A percentile compares a stretch with the other conserved stretches of the same genome.
These are phyloP conservation scores for Morone chrysops DNA, from an alignment of 2,113 vertebrate species.

Conservation along the genomic window DNA sequence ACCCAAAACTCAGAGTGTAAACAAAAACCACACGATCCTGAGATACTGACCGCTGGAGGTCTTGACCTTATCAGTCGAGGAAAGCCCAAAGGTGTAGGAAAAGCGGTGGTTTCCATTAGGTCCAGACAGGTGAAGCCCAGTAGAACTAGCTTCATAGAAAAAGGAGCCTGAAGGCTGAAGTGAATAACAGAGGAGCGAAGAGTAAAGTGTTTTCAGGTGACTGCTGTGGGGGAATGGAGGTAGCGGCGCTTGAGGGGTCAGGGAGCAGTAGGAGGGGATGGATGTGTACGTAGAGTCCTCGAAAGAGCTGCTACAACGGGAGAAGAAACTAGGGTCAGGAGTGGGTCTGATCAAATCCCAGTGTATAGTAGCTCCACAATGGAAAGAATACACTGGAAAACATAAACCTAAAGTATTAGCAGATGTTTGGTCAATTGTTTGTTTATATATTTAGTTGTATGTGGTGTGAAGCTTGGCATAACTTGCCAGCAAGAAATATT, in stretches of 20 bases:
- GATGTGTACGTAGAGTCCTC: conserved; percentile 33
- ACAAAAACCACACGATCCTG: conserved; percentile 65
- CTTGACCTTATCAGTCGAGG: conserved; percentile 63
- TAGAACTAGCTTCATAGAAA: conserved; percentile 29
- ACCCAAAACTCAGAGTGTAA: conserved; percentile 53
- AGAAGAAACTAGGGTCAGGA: conserved; percentile 19
- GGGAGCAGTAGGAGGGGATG: conserved; percentile 47
- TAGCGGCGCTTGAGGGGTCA: conserved; percentile 28
- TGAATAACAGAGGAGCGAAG: conserved; percentile 1
- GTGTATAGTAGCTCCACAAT: background rate
- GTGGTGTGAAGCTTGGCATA: conserved; percentile 19
- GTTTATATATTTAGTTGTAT: conserved; percentile 2
- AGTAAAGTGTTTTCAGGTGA: conserved; percentile 51
- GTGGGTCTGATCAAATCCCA: conserved; percentile 18
- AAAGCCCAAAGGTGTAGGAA: conserved; percentile 39
- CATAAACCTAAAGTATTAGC: background rate
- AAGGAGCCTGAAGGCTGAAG: conserved; percentile 50
- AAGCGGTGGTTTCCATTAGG: conserved; percentile 44
- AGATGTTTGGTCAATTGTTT: conserved; percentile 36
- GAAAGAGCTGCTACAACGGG: background rate
- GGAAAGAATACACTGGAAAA: background rate
- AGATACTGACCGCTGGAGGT: conserved; percentile 42
- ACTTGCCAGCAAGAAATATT: background rate
- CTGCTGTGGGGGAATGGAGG: conserved; percentile 13
- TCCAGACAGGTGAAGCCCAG: conserved; percentile 49